Evolutionary conservation across 1,140 invertebrate genomes (phyloP), one percentile per base, ranked within the genome.

Genomic region (Prorops nasuta): DNA sequence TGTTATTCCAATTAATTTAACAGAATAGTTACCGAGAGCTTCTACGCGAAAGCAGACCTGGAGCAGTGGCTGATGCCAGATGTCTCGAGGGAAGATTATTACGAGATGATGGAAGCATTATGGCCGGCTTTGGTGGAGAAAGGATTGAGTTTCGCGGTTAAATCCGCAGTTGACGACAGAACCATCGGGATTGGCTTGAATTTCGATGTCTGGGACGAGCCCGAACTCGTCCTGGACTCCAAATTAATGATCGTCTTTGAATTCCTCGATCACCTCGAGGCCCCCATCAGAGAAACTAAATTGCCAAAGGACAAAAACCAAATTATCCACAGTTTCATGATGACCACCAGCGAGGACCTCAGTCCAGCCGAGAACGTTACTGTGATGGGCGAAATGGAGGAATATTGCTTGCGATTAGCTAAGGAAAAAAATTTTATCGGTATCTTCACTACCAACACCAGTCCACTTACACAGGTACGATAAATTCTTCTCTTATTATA

Each of bases 381-480:
- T 14, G 78, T 90, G 8, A 90, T 92, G 70, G 81, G 83, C 52
- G 84, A 83, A 36, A 87, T 92, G 80, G 91, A 94, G 72, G 79
- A 86, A 31, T 84, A 89, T 54, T 84, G 85, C 20, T 70, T 90
- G 35, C 67, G 78, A 21, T 59, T 91, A 3, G 88, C 88, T 0
- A 82, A 79, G 44, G 71, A 76, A 6, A 81, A 83, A 51, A 70
- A 81, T 8, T 93, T 88, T 63, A 68, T 67, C 2, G 90, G 89
- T 1, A 85, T 93, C 16, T 86, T 93, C 49, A 92, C 91, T 1
- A 91, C 89, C 1, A 93, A 93, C 64, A 92, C 91, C 4, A 92
- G 85, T 68, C 87, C 89, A 0, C 74, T 93, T 12, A 94, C 91
- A 18, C 86, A 88, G 80, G 87, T 90, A 79, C 20, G 3, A 45